phyloP scores from a whole-genome alignment of 2,888 invertebrate genomes.

The Rotaria magnacalcarata region DNA sequence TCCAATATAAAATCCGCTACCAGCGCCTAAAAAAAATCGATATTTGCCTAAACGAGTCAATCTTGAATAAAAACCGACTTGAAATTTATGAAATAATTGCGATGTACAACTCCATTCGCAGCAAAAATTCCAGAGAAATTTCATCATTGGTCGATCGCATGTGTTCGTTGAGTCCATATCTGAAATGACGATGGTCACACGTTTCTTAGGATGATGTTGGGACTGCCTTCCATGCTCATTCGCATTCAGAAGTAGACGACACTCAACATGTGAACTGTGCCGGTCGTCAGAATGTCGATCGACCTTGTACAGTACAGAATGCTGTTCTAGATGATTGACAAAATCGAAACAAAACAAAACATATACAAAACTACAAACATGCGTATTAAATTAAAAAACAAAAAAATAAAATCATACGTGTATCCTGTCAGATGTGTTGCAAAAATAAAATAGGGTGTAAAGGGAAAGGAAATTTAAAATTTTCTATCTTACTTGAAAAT shows the following conservation, averaged over 20 bases:
- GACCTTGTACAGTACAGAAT: background rate
- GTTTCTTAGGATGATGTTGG: background rate
- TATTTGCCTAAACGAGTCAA: conserved; percentile 71
- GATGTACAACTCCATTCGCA: conserved; percentile 37
- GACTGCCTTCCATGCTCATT: conserved; percentile 14
- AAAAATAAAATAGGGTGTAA: background rate
- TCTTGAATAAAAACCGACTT: conserved; percentile 13
- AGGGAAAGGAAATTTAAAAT: background rate
- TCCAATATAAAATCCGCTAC: conserved; percentile 68
- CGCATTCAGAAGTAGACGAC: background rate
- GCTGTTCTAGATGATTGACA: background rate
- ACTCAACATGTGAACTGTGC: background rate
- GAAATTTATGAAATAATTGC: conserved; percentile 37
- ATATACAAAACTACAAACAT: conserved; percentile 16
- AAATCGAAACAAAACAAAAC: conserved; percentile 2
- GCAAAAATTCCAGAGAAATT: conserved; percentile 4
- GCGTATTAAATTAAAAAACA: background rate
- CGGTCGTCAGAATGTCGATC: background rate
- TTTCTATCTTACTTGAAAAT: background rate
- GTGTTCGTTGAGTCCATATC: background rate
- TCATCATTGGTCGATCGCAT: background rate
- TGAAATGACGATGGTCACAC: conserved; percentile 31
- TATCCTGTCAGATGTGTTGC: background rate
- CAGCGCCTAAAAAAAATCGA: conserved; percentile 60
- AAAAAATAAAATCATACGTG: background rate